Evolutionary conservation across 2,797 vertebrate genomes (phyloP).

Genomic region (Telmatherina bonti): DNA sequence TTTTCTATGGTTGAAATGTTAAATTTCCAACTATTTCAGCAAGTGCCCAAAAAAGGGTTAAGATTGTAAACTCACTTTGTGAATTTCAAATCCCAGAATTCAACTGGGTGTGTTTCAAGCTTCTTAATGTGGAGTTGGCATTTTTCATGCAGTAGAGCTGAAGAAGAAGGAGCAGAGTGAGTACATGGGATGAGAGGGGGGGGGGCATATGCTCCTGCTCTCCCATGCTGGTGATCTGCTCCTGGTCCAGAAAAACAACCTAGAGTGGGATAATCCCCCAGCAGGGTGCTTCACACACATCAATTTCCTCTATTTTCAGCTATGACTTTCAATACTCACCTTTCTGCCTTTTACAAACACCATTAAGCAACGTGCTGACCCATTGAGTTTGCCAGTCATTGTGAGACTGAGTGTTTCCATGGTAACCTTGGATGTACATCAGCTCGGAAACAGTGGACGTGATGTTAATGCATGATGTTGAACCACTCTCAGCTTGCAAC

Average conservation of each 20-base stretch:
- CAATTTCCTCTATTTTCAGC: constrained; percentile 67
- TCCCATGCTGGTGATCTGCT: constrained; percentile 64
- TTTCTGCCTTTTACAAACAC: constrained; percentile 63
- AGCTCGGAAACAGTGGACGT: constrained; percentile 54
- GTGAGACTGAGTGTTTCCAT: constrained; percentile 67
- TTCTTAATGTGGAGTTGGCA: constrained; percentile 26
- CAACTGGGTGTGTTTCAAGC: constrained; percentile 27
- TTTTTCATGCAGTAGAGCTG: constrained; percentile 38
- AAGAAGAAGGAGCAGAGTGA: constrained; percentile 42
- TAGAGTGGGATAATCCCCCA: constrained; percentile 72
- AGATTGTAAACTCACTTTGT: constrained; percentile 30
- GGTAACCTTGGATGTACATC: constrained; percentile 69
- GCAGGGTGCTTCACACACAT: constrained; percentile 63
- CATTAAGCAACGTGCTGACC: constrained; percentile 71
- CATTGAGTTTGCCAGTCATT: constrained; percentile 49
- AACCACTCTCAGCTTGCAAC: constrained; percentile 25
- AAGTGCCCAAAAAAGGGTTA: too few species aligned
- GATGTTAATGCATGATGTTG: constrained; percentile 45
- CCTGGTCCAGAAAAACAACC: constrained; percentile 71
- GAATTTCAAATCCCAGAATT: constrained; percentile 49
- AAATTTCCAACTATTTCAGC: too few species aligned
- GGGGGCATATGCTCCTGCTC: constrained; percentile 66
- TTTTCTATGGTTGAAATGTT: too few species aligned
- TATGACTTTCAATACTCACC: constrained; percentile 66
- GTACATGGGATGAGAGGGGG: constrained; percentile 58